These are phyloP conservation scores for Hippocampus zosterae DNA, from an alignment of 2,113 vertebrate species.

Conservation along the genomic window DNA sequence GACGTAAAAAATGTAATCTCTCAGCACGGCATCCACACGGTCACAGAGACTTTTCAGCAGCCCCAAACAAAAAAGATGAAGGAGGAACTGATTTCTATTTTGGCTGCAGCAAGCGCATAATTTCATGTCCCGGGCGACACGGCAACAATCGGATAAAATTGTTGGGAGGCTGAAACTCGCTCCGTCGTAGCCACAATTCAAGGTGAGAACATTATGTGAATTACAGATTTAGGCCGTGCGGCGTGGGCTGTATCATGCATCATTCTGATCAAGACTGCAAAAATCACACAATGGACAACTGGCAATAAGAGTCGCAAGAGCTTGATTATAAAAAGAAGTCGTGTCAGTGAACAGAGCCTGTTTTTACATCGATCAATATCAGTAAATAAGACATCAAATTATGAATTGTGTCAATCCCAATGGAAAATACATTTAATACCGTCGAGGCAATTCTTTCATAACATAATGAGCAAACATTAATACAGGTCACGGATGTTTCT, in stretches of 20 bases:
- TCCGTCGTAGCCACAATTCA: neutral
- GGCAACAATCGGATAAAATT: too few relatives aligned
- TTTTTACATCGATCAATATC: neutral
- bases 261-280: neutral
- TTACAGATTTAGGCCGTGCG: neutral
- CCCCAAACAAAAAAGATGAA: neutral
- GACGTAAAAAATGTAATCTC: neutral
- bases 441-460: neutral
- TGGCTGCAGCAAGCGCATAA: neutral
- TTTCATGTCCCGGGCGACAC: neutral
- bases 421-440: neutral
- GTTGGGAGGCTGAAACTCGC: neutral
- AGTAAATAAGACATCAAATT: neutral
- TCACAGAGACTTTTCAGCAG: neutral
- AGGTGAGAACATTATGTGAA: neutral
- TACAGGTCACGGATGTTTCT: conserved; percentile 58
- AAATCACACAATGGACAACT: neutral
- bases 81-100: neutral
- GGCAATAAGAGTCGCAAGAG: neutral
- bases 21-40: neutral
- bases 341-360: neutral
- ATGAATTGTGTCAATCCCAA: neutral
- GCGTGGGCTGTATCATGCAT: neutral
- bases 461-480: conserved; percentile 50
- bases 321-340: neutral